These are phyloP conservation scores for Chrysomallon squamiferum DNA, from an alignment of 1,140 invertebrate species.

Conservation along the genomic window DNA sequence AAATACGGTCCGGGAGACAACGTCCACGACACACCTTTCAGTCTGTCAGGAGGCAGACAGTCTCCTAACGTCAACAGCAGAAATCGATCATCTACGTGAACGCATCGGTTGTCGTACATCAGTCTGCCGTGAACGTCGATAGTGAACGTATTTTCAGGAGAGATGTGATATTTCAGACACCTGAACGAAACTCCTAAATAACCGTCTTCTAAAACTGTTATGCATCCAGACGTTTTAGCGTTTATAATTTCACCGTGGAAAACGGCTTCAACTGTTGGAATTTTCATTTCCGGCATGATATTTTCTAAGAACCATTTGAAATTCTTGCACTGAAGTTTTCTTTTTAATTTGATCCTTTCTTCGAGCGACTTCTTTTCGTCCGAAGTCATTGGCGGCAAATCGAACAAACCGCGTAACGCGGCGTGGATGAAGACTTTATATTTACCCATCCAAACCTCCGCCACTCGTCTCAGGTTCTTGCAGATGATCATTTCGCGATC, in stretches of 20 bases:
- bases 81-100: not conserved
- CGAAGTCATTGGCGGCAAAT: not conserved
- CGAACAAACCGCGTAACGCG: not conserved
- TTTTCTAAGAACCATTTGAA: constrained; percentile 31
- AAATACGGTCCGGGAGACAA: no score
- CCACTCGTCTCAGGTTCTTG: not conserved
- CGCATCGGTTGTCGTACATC: constrained; percentile 17
- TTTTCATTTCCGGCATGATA: constrained; percentile 26
- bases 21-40: not conserved
- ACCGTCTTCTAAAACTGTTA: constrained; percentile 16
- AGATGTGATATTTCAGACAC: constrained; percentile 20
- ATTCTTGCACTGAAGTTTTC: constrained; percentile 18
- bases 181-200: constrained; percentile 22
- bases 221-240: constrained; percentile 14
- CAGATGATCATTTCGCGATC: not conserved
- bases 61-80: not conserved
- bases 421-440: not conserved
- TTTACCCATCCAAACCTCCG: constrained; percentile 7
- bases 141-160: constrained; percentile 25
- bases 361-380: not conserved
- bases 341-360: not conserved
- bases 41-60: not conserved
- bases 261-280: constrained; percentile 19
- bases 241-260: constrained; percentile 30
- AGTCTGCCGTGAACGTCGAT: constrained; percentile 16